A percentile compares a stretch with the other conserved stretches of the same genome.
phyloP scores from a whole-genome alignment of 1,140 invertebrate genomes.

The Eupristina koningsbergeri region DNA sequence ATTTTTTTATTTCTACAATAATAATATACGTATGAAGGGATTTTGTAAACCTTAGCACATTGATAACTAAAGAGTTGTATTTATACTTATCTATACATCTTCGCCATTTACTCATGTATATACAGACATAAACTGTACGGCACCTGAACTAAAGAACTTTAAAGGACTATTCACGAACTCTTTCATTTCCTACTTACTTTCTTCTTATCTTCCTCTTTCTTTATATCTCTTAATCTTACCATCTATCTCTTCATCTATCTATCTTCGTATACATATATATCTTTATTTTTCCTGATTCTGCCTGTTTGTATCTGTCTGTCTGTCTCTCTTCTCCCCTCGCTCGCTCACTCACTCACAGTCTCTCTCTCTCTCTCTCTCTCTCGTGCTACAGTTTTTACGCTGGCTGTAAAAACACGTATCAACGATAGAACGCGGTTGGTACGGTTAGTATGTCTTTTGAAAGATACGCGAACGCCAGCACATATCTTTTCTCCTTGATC shows the following conservation, averaged over 20 bases:
- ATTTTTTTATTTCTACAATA: too few species aligned
- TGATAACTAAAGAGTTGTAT: neutral
- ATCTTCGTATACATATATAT: neutral
- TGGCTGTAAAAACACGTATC: slow-evolving; percentile 26
- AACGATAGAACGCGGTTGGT: neutral
- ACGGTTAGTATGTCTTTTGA: neutral
- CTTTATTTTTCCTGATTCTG: neutral
- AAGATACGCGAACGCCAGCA: slow-evolving; percentile 11
- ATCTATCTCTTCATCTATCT: neutral
- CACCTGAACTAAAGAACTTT: slow-evolving; percentile 34
- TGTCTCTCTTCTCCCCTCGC: neutral
- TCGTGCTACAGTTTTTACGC: slow-evolving; percentile 9
- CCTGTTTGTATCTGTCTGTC: too few species aligned
- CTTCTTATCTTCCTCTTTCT: neutral
- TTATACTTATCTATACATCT: neutral
- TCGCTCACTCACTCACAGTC: too few species aligned
- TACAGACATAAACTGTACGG: neutral
- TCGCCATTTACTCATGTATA: neutral
- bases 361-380: neutral
- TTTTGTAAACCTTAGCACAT: neutral
- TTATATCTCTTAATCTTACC: neutral
- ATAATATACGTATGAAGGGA: neutral
- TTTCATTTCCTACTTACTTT: neutral
- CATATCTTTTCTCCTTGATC: neutral
- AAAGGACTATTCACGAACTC: slow-evolving; percentile 16